Evolutionary conservation across 2,888 invertebrate species (phyloP), one percentile per base, ranked within the genome.

Genomic region (Nomada fabriciana): DNA sequence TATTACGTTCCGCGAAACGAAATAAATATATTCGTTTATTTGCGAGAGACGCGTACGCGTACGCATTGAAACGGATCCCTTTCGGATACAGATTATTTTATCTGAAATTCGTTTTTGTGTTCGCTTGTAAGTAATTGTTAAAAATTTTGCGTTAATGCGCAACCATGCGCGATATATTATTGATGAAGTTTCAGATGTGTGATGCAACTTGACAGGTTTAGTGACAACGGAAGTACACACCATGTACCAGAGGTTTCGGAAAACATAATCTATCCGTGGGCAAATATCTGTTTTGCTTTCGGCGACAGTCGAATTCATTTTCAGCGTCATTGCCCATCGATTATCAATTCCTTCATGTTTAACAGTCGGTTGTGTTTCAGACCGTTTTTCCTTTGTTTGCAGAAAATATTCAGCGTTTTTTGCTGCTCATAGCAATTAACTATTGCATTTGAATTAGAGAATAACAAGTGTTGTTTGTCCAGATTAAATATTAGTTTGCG

Each of bases 231-330:
- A 76, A 77, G 72, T 76, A 68, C 64, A 57, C 61, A 47, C 18
- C 75, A 60, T 67, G 73, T 70, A 76, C 78, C 85, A 69, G 71
- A 65, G 73, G 61, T 60, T 70, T 68, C 69, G 84, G 76, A 60
- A 79, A 79, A 76, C 73, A 76, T 85, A 84, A 84, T 84, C 73
- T 78, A 76, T 84, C 81, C 72, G 68, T 67, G 36, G 43, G 53
- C 55, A 67, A 70, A 80, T 73, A 61, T 47, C 59, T 74, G 61
- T 65, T 75, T 68, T 43, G 63, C 64, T 50, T 36, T 15, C 55
- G 20, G 23, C 69, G 74, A 52, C 61, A 65, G 52, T 57, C 68
- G 76, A 63, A 80, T 73, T 76, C 61, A 80, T 84, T 76, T 68
- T 73, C 73, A 61, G 29, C 64, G 42, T 52, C 57, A 64, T 47